Base-by-base conservation (phyloP, 2,797 vertebrate genomes). In the Alcedo atthis region DNA sequence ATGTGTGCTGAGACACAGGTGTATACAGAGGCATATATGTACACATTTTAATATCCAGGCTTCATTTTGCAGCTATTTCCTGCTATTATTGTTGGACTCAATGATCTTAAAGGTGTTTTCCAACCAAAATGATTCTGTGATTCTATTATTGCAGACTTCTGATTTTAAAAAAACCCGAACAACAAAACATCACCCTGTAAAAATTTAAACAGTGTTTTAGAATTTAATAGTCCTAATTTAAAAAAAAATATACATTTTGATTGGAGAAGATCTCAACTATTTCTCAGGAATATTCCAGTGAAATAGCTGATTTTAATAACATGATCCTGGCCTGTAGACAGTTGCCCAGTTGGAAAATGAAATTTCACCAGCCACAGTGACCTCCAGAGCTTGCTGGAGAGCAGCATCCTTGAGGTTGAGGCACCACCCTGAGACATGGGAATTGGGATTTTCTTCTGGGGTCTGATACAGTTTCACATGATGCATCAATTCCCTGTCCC, bases 351-450 rank as follows among this genome's bases (percentile, higher is more conserved):
- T 68, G 81, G 77, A 40, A 81, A 85, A 84, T 24, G 40, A 43
- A 54, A 48, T 43, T 55, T 67, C n/a, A 33, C 33, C 33, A 30
- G 16, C 80, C 3, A 0, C 35, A 42, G 62, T 0, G 6, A 78
- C 35, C 32, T 74, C 17, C 6, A 1, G 77, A 49, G n/a, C 55
- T 59, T 21, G 45, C 15, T 59, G 49, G 58, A 71, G 49, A 63
- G 46, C 5, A 54, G 35, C 45, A 22, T 25, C 15, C 40, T 68
- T 2, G 1, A 45, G 45, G 66, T 35, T 0, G 3, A 55, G 42
- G 51, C 45, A 17, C 8, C 18, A 17, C 1, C 0, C 43, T 43
- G 71, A 20, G 46, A 43, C 12, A 2, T 6, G 28, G 28, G 25
- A 74, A 8, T 14, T 68, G 46, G 17, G 46, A 26, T 59, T 55